Evolutionary conservation across 1,140 invertebrate genomes (phyloP).

Genomic region (Bombus breviceps): DNA sequence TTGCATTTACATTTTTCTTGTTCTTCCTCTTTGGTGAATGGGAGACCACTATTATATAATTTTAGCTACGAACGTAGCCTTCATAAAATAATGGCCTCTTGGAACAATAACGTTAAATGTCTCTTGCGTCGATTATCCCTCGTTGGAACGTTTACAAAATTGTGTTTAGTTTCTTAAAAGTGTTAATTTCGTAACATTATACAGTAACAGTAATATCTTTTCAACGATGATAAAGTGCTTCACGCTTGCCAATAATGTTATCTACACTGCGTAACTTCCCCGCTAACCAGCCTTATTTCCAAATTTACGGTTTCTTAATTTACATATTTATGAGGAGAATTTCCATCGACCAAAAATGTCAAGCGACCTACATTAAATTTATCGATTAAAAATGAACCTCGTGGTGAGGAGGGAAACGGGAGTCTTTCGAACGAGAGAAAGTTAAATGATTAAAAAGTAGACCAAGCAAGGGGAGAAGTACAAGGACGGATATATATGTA

Average conservation of each 20-base stretch:
- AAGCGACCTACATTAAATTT: constrained; percentile 69
- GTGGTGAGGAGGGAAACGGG: constrained; percentile 22
- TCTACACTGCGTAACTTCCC: background rate
- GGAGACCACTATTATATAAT: no score
- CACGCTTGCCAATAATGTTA: background rate
- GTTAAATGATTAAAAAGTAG: constrained; percentile 58
- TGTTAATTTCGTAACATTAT: background rate
- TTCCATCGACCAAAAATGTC: constrained; percentile 18
- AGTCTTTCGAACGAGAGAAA: constrained; percentile 7
- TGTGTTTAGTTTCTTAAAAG: no score
- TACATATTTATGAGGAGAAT: constrained; percentile 34
- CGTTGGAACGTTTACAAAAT: no score
- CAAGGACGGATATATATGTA: constrained; percentile 65
- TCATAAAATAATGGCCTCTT: no score
- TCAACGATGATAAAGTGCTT: background rate
- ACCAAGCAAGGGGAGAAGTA: constrained; percentile 38
- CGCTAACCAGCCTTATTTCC: constrained; percentile 4
- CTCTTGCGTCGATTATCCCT: no score
- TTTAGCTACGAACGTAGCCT: no score
- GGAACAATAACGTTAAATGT: no score
- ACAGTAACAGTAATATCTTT: background rate
- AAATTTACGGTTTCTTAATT: constrained; percentile 13
- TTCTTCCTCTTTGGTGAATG: no score
- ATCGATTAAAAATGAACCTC: constrained; percentile 74
- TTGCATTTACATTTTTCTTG: no score